Percentiles rank a stretch among this genome's conserved stretches.
Conservation (phyloP, 2,888 invertebrate species). For the Plebejus melissa region DNA sequence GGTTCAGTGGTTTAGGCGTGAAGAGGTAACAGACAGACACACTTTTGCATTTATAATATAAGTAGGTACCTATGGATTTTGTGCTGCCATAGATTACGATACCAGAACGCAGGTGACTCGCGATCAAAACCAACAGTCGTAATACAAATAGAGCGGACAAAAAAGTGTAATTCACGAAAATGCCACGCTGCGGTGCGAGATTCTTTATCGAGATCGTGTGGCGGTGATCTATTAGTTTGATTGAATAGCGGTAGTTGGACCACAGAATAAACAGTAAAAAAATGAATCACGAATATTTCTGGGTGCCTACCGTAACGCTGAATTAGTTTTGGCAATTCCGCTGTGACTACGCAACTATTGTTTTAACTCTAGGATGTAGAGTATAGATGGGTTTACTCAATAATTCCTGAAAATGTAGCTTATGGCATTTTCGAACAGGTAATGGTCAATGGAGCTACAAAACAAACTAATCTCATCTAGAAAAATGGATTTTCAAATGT, state of each 20-base stretch:
- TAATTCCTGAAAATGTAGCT: too few species aligned
- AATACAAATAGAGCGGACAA: constrained; percentile 56
- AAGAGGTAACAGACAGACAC: too few species aligned
- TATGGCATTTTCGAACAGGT: too few species aligned
- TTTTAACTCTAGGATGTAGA: background rate
- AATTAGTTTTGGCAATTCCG: background rate
- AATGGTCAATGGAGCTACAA: too few species aligned
- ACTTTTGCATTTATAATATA: background rate
- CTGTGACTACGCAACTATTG: background rate
- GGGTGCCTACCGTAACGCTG: constrained; percentile 2
- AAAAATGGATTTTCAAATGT: too few species aligned
- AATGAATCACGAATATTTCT: constrained; percentile 12
- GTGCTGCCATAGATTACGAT: too few species aligned
- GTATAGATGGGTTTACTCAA: too few species aligned
- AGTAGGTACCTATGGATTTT: background rate
- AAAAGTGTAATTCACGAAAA: constrained; percentile 46
- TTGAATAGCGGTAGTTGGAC: constrained; percentile 62
- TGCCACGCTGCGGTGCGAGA: constrained; percentile 56
- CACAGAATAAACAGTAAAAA: constrained; percentile 48
- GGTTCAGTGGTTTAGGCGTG: too few species aligned
- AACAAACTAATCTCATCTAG: too few species aligned
- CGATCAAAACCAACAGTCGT: background rate
- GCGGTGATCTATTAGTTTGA: constrained; percentile 52
- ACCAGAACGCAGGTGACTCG: background rate
- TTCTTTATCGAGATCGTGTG: constrained; percentile 59